A percentile compares a stretch with the other conserved stretches of the same genome.
Conservation (phyloP, 2,113 vertebrate genomes). For the Alosa alosa region DNA sequence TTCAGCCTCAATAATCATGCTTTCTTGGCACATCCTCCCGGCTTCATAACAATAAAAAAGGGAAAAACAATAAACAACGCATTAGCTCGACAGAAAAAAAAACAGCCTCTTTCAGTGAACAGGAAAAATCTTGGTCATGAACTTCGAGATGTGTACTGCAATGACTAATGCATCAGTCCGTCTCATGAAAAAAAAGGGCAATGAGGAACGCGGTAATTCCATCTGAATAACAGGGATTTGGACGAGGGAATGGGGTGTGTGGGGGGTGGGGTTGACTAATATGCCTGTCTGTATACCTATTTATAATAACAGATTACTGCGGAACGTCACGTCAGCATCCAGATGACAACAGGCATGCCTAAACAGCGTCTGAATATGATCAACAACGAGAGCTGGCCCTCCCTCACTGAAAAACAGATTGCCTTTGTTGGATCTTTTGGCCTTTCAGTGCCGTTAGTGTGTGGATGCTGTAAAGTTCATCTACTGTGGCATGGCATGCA, state of each 20-base stretch:
- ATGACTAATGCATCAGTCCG: conserved; percentile 15
- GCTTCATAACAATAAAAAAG: background rate
- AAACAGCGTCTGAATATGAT: background rate
- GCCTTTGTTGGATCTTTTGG: background rate
- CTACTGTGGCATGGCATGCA: background rate
- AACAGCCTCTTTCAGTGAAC: conserved; percentile 3
- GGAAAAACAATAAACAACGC: conserved; percentile 26
- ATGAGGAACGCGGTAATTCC: background rate
- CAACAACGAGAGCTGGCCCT: background rate
- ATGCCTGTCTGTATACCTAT: conserved; percentile 21
- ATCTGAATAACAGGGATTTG: conserved; percentile 19
- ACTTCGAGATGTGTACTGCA: background rate
- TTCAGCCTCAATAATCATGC: conserved; percentile 12
- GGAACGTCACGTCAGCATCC: background rate
- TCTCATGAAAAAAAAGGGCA: conserved; percentile 1
- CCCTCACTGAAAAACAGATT: background rate
- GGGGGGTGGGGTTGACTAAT: conserved; percentile 12
- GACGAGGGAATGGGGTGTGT: background rate
- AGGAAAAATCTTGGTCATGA: conserved; percentile 7
- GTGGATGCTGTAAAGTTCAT: background rate
- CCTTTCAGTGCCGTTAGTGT: background rate
- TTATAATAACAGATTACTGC: conserved; percentile 19
- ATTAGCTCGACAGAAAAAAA: conserved; percentile 18
- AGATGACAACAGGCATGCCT: background rate
- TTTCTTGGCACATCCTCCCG: background rate